phyloP scores from a whole-genome alignment of 2,797 vertebrate species.

The Aeoliscus strigatus region DNA sequence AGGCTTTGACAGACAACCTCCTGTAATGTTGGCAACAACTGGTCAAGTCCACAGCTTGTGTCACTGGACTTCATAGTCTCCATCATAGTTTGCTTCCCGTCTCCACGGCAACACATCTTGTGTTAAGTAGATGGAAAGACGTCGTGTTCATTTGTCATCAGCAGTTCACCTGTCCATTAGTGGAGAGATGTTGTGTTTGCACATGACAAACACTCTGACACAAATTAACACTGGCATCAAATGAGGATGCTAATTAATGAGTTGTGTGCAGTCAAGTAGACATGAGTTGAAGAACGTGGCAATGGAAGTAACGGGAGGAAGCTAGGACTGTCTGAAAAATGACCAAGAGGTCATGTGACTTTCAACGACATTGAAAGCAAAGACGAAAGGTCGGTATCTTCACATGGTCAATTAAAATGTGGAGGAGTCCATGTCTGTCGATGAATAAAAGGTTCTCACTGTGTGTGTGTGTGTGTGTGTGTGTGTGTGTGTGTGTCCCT shows the following conservation, averaged over 20 bases:
- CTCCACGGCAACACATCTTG: slow-evolving; percentile 64
- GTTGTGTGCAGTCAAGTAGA: slow-evolving; percentile 13
- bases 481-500: slow-evolving; percentile 4
- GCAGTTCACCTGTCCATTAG: slow-evolving; percentile 9
- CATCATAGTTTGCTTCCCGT: slow-evolving; percentile 68
- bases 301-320: neutral
- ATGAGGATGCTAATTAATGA: slow-evolving; percentile 15
- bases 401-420: slow-evolving; percentile 25
- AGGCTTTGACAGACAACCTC: too few species aligned
- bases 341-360: slow-evolving; percentile 17
- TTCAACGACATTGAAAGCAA: slow-evolving; percentile 18
- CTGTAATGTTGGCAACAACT: too few species aligned
- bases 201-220: slow-evolving; percentile 28
- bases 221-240: slow-evolving; percentile 13
- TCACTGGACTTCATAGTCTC: slow-evolving; percentile 36
- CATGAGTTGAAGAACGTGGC: slow-evolving; percentile 5
- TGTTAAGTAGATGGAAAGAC: slow-evolving; percentile 30
- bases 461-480: slow-evolving; percentile 1
- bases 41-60: slow-evolving; percentile 4
- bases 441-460: slow-evolving; percentile 7
- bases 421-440: too few species aligned
- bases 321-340: slow-evolving; percentile 10
- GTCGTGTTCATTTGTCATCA: slow-evolving; percentile 36
- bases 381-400: slow-evolving; percentile 19
- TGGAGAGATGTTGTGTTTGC: slow-evolving; percentile 7